Evolutionary conservation across 2,888 invertebrate species (phyloP), one percentile per base, ranked within the genome.

Genomic region (Leucozona laternaria): DNA sequence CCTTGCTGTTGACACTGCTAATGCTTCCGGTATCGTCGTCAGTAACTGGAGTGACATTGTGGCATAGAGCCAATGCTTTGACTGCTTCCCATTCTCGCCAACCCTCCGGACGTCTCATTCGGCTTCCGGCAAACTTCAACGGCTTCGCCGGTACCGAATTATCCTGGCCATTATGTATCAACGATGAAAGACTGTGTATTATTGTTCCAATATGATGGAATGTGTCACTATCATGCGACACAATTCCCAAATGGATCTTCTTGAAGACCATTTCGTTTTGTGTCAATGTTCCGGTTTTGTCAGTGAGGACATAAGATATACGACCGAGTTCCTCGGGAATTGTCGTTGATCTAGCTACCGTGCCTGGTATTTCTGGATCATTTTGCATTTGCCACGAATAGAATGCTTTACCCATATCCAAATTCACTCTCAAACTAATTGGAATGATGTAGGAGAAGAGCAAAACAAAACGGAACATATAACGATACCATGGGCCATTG

Each of bases 251-350:
- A 92, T 99, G 99, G 34, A 99, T 94, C 90, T 97, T 96, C 91
- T 98, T 98, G 91, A 99, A 97, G 0, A 98, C 97, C 99, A 99
- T 99, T 91, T 98, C 98, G 92, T 99, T 99, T 93, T 99, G 98
- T 0, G 99, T 99, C 28, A 99, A 93, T 0, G 99, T 99, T 17
- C 99, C 99, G 0, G 99, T 99, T 93, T 99, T 99, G 92, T 99
- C 99, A 0, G 98, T 97, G 7, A 99, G 93, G n/a, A 99, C 94
- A 93, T 99, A 99, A 31, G 97, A 97, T 89, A 99, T 97, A 79
- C 99, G 94, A 0, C 99, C 99, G 75, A 99, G 93, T 93, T 99
- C 99, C 93, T 99, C 99, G 0, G 99, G 98, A 89, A 99, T 99
- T 4, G 99, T 99, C 3, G 99, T 99, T 73, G 98, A 98, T 8